phyloP scores from a whole-genome alignment of 2,113 vertebrate species.

The Rana temporaria region DNA sequence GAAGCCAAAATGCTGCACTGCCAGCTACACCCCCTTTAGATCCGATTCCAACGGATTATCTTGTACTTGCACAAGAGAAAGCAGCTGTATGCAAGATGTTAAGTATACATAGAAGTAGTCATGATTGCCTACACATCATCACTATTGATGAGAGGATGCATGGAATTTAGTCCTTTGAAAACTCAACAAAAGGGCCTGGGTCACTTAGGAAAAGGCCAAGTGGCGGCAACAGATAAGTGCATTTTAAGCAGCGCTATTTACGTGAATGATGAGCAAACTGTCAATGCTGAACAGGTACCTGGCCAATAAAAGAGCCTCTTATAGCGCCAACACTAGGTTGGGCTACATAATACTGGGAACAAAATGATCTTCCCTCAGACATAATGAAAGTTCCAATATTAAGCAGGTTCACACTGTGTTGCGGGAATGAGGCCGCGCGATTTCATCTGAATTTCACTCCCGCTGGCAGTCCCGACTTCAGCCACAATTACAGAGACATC shows the following conservation, averaged over 20 bases:
- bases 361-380: too few relatives aligned
- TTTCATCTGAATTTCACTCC: too few relatives aligned
- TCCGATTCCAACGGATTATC: conserved; percentile 32
- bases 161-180: conserved; percentile 2
- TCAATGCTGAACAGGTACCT: not conserved
- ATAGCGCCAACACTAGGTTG: too few relatives aligned
- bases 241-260: not conserved
- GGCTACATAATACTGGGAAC: too few relatives aligned
- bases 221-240: conserved; percentile 29
- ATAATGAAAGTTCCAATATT: too few relatives aligned
- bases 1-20: conserved; percentile 22
- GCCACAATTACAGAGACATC: too few relatives aligned
- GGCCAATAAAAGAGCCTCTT: not conserved
- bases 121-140: not conserved
- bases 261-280: not conserved
- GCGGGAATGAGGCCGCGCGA: too few relatives aligned
- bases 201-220: not conserved
- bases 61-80: conserved; percentile 22
- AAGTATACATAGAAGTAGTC: not conserved
- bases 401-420: too few relatives aligned
- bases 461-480: too few relatives aligned
- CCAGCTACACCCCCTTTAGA: conserved; percentile 36
- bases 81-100: conserved; percentile 47
- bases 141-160: not conserved
- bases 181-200: not conserved